Percentiles rank a stretch among this genome's conserved stretches.
These are phyloP conservation scores for Trogon melanurus DNA, from an alignment of 2,113 vertebrate genomes.

Conservation along the genomic window DNA sequence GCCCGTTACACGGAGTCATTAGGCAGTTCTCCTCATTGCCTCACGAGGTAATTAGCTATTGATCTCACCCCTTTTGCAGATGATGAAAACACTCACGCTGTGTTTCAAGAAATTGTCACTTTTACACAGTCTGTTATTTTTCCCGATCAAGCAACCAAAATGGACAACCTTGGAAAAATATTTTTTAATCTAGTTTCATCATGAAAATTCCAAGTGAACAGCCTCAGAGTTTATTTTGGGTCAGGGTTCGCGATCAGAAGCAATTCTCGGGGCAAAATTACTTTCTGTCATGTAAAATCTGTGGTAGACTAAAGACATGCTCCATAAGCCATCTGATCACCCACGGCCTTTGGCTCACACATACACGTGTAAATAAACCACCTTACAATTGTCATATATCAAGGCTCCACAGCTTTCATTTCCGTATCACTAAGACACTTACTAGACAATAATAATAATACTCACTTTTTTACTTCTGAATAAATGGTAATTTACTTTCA, in stretches of 20 bases:
- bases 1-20: rapidly evolving
- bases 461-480: background rate
- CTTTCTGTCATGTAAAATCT: background rate
- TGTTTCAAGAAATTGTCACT: background rate
- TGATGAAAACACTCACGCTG: background rate
- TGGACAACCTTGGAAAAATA: background rate
- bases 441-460: background rate
- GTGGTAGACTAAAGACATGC: background rate
- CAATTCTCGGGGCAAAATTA: background rate
- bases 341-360: background rate
- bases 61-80: background rate
- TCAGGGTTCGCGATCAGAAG: background rate
- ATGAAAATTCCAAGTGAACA: background rate
- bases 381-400: background rate
- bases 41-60: constrained; percentile 18
- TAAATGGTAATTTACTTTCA: background rate
- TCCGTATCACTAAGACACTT: background rate
- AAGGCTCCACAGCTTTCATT: background rate
- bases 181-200: background rate
- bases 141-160: background rate
- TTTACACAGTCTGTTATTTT: background rate
- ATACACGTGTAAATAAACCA: background rate
- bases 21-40: background rate
- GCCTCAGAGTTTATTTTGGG: background rate
- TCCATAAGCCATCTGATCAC: background rate